phyloP scores from a whole-genome alignment of 2,113 vertebrate species.

The Myxocyprinus asiaticus region DNA sequence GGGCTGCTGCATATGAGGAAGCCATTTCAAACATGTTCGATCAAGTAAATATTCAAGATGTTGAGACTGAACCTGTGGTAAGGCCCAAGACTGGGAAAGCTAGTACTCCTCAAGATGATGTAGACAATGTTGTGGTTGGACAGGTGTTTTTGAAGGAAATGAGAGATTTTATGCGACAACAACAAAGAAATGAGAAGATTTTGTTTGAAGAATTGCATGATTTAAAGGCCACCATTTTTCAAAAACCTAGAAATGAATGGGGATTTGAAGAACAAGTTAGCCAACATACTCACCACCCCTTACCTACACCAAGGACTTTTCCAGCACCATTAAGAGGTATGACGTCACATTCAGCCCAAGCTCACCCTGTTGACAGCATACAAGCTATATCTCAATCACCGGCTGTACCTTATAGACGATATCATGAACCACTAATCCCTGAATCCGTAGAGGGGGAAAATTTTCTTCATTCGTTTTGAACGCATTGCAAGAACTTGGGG shows the following conservation, averaged over 20 bases:
- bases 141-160: not conserved
- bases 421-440: constrained; percentile 1
- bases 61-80: not conserved
- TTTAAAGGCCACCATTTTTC: not conserved
- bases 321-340: not conserved
- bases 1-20: not conserved
- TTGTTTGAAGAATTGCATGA: not conserved
- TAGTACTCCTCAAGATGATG: not conserved
- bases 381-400: not conserved
- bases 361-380: not conserved
- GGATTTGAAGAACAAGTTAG: not conserved
- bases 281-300: not conserved
- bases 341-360: not conserved
- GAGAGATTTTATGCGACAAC: not conserved
- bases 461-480: not conserved
- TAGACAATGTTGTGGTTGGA: not conserved
- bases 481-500: not conserved
- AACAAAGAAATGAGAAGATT: not conserved
- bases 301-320: not conserved
- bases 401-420: not conserved
- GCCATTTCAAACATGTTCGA: not conserved
- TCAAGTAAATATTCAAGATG: not conserved
- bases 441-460: not conserved
- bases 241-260: not conserved
- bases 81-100: not conserved